Conservation (phyloP, 2,888 invertebrate genomes). For the Phaonia tiefii region DNA sequence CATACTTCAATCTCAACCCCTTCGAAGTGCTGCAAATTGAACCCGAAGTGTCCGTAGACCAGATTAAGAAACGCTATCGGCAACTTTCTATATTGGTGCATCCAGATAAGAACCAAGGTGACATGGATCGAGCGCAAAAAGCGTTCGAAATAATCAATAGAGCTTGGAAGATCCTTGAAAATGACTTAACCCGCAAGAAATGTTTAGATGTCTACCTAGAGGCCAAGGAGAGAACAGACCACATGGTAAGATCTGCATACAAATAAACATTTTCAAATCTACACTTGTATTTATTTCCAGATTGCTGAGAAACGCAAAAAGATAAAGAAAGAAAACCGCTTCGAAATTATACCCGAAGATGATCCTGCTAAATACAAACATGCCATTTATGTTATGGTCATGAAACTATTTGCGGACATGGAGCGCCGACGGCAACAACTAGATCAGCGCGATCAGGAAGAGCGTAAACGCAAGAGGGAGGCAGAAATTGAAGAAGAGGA, state of each 20-base stretch:
- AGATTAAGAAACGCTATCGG: conserved; percentile 97
- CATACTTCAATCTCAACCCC: conserved; percentile 99
- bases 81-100: conserved; percentile 98
- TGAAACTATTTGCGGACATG: conserved; percentile 98
- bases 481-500: conserved; percentile 96
- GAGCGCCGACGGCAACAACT: conserved; percentile 93
- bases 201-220: conserved; percentile 98
- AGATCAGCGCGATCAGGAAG: conserved; percentile 94
- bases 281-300: conserved; percentile 81
- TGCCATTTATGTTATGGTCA: conserved; percentile 98
- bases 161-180: conserved; percentile 97
- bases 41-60: conserved; percentile 92
- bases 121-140: conserved; percentile 95
- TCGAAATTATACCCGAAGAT: conserved; percentile 91
- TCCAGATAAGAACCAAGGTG: conserved; percentile 99
- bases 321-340: conserved; percentile 93
- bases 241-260: conserved; percentile 92
- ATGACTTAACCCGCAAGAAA: conserved; percentile 94
- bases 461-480: conserved; percentile 95
- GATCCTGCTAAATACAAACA: conserved; percentile 93
- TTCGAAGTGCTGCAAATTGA: conserved; percentile 95
- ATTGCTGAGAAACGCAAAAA: conserved; percentile 96
- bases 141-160: conserved; percentile 96
- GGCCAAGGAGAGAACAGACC: conserved; percentile 95
- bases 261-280: too few relatives aligned